Evolutionary conservation across 2,888 invertebrate species (phyloP), one percentile per base, ranked within the genome.

Genomic region (Lochmaea crataegi): DNA sequence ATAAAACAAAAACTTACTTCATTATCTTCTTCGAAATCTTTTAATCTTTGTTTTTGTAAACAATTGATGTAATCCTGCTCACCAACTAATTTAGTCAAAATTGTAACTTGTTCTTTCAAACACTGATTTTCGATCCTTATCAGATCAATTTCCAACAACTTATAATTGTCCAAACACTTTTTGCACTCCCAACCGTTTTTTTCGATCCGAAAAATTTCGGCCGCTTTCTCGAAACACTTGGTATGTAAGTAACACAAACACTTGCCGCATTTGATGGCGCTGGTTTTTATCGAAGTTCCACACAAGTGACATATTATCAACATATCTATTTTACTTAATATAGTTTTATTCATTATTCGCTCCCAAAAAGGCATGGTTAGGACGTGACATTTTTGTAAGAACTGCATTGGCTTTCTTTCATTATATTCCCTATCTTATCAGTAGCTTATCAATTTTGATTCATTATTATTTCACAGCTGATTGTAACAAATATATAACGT

Each of bases 51-150:
- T 53, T 73, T 75, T 51, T 79, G 80, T 71, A 79, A 72, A 74
- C 79, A 80, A 64, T 80, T 81, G 2, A 78, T 66, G 60, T 78
- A 75, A 76, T 81, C 81, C 65, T 79, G 79, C 41, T 81, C 81
- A 63, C 80, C 79, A 12, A 81, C 77, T 10, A 81, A 66, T 60
- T 75, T 76, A 22, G 75, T 78, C 64, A 81, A 75, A 64, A 80
- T 73, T n/a, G 67, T 71, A 48, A 80, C 75, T 72, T 81, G 81
- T 51, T 81, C 77, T 60, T 71, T 77, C 26, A 81, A 74, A 68
- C 78, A 79, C 32, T 79, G 78, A 64, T 81, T 81, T 68, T 80
- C 78, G 11, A 76, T 79, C 57, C 74, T 70, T 18, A 80, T 38
- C 2, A 78, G 64, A 56, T 77, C 74, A 41, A 75, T 56, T 68